Evolutionary conservation across 2,888 invertebrate genomes (phyloP).

Genomic region (Trissoscelio sp.): DNA sequence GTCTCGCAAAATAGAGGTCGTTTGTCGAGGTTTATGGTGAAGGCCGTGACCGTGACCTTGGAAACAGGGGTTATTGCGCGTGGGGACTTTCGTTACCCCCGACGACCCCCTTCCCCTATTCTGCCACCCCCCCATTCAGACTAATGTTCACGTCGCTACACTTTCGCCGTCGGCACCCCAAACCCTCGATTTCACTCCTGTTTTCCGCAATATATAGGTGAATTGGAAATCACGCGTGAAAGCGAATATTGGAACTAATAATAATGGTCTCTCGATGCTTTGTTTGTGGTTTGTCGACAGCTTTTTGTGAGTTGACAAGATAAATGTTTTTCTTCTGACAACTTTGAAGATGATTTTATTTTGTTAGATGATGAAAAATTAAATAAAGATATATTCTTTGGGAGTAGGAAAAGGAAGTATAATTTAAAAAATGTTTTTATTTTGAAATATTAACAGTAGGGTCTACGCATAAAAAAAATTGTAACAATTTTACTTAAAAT

Average conservation of each 20-base stretch:
- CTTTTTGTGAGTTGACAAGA: neutral
- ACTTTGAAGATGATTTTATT: too few relatives aligned
- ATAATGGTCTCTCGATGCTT: neutral
- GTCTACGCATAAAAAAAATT: too few relatives aligned
- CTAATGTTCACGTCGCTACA: neutral
- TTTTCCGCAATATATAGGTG: constrained; percentile 39
- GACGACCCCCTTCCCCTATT: constrained; percentile 34
- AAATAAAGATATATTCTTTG: too few relatives aligned
- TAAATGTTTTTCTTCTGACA: neutral
- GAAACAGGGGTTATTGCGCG: constrained; percentile 81
- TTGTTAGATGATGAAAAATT: too few relatives aligned
- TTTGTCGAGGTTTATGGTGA: constrained; percentile 62
- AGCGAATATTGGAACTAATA: neutral
- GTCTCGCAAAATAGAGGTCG: constrained; percentile 58
- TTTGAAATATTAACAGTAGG: too few relatives aligned
- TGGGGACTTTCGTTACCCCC: constrained; percentile 79
- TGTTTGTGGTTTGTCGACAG: neutral
- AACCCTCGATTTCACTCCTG: neutral
- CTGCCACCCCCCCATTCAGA: neutral
- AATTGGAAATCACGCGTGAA: neutral
- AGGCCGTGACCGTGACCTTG: constrained; percentile 82
- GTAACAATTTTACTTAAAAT: too few relatives aligned
- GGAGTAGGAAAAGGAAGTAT: too few relatives aligned
- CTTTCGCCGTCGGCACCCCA: constrained; percentile 17
- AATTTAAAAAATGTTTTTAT: too few relatives aligned